phyloP scores from a whole-genome alignment of 2,113 vertebrate genomes.

The Semnornis frantzii region DNA sequence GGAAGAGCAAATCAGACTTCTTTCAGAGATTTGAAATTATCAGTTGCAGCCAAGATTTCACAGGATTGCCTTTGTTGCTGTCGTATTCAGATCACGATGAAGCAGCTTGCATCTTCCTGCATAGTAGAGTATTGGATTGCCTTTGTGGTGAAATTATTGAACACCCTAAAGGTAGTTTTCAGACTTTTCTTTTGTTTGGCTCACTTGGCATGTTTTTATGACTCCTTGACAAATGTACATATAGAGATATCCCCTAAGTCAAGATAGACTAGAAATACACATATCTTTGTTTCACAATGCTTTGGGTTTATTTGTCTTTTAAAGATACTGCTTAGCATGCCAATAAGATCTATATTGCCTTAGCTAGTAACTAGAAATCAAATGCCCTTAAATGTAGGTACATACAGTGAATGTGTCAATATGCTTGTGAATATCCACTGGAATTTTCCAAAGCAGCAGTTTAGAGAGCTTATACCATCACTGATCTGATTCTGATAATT shows the following conservation, averaged over 20 bases:
- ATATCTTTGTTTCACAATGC: neutral
- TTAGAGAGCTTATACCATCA: neutral
- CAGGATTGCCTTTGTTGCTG: neutral
- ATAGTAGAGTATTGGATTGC: neutral
- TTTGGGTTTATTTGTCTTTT: neutral
- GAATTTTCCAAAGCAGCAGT: conserved; percentile 14
- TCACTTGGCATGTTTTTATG: neutral
- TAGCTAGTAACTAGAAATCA: neutral
- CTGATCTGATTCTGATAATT: conserved; percentile 17
- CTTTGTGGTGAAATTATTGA: neutral
- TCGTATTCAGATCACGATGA: neutral
- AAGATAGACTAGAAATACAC: neutral
- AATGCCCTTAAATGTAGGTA: neutral
- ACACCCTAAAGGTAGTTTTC: neutral
- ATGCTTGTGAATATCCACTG: neutral
- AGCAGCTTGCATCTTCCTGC: neutral
- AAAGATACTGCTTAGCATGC: neutral
- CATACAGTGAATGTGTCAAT: neutral
- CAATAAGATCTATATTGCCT: neutral
- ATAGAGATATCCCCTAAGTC: neutral
- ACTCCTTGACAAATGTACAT: neutral
- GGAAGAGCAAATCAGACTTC: neutral
- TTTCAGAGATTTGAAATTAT: neutral
- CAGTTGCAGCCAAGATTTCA: neutral
- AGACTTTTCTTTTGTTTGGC: neutral